phyloP scores from a whole-genome alignment of 2,797 vertebrate species.

The Cossypha polioptera region DNA sequence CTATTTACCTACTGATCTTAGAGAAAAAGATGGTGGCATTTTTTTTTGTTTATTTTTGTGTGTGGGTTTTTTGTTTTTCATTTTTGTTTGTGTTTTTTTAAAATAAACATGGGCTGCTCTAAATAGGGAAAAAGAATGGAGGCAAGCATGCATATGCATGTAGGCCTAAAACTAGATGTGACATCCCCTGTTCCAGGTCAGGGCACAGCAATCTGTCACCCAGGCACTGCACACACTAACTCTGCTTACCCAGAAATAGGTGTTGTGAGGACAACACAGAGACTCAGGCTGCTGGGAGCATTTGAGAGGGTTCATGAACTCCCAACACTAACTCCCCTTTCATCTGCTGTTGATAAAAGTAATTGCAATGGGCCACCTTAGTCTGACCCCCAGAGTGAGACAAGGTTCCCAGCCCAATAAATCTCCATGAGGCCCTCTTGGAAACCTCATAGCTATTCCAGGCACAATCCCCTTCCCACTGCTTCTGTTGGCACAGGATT shows the following conservation, averaged over 20 bases:
- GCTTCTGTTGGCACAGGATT: background rate
- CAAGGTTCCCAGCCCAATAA: background rate
- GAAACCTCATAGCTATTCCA: background rate
- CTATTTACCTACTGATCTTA: background rate
- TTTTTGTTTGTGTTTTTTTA: too few relatives aligned
- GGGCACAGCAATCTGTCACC: background rate
- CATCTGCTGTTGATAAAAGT: background rate
- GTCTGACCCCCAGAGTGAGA: background rate
- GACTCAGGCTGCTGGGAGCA: background rate
- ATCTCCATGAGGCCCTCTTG: background rate
- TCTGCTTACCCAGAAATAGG: background rate
- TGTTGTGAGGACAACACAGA: background rate
- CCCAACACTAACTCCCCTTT: background rate
- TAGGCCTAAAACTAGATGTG: background rate
- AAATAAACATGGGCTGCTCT: background rate
- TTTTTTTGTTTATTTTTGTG: background rate
- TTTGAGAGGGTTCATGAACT: background rate
- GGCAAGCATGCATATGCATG: background rate
- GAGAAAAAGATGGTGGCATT: background rate
- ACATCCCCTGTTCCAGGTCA: background rate
- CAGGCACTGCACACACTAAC: background rate
- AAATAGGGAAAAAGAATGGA: background rate
- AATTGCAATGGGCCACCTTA: background rate
- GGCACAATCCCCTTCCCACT: background rate
- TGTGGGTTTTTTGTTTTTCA: fast-evolving